Percentiles rank a stretch among this genome's conserved stretches.
Conservation (phyloP, 2,888 invertebrate species). For the Drosophila silvestris region DNA sequence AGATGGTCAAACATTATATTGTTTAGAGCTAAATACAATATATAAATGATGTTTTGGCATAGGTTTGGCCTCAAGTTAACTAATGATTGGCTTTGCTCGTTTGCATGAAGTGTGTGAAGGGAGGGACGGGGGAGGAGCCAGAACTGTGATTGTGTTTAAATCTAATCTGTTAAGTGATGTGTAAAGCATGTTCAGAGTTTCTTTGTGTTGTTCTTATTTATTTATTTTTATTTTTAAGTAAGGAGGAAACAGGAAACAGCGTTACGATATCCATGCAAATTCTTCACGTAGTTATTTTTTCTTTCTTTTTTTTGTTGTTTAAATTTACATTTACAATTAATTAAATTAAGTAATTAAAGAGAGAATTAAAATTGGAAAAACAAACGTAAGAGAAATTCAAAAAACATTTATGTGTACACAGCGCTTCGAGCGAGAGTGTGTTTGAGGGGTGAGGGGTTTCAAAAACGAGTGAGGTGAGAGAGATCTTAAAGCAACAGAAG, state of each 20-base stretch:
- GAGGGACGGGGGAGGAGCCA: too few relatives aligned
- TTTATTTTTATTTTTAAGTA: slow-evolving; percentile 42
- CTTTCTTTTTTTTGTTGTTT: slow-evolving; percentile 48
- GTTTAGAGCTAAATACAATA: slow-evolving; percentile 11
- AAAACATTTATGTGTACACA: slow-evolving; percentile 36
- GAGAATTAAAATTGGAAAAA: slow-evolving; percentile 23
- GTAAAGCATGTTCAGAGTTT: slow-evolving; percentile 25
- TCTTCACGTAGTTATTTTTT: slow-evolving; percentile 79
- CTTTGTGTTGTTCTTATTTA: slow-evolving; percentile 11
- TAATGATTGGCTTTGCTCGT: slow-evolving; percentile 24
- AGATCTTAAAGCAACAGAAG: slow-evolving; percentile 38
- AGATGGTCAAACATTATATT: slow-evolving; percentile 37
- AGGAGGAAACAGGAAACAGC: slow-evolving; percentile 75
- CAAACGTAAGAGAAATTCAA: slow-evolving; percentile 38
- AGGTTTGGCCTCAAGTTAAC: slow-evolving; percentile 6
- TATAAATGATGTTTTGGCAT: not conserved
- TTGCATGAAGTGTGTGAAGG: not conserved
- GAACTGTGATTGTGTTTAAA: slow-evolving; percentile 22
- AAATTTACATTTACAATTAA: slow-evolving; percentile 68
- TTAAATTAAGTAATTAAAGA: slow-evolving; percentile 25
- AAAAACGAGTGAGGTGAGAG: slow-evolving; percentile 33
- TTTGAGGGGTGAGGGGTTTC: slow-evolving; percentile 17
- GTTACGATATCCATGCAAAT: slow-evolving; percentile 85
- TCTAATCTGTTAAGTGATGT: slow-evolving; percentile 28
- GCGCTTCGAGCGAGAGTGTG: slow-evolving; percentile 35